Conservation (phyloP, 2,113 vertebrate species). For the Prinia subflava region DNA sequence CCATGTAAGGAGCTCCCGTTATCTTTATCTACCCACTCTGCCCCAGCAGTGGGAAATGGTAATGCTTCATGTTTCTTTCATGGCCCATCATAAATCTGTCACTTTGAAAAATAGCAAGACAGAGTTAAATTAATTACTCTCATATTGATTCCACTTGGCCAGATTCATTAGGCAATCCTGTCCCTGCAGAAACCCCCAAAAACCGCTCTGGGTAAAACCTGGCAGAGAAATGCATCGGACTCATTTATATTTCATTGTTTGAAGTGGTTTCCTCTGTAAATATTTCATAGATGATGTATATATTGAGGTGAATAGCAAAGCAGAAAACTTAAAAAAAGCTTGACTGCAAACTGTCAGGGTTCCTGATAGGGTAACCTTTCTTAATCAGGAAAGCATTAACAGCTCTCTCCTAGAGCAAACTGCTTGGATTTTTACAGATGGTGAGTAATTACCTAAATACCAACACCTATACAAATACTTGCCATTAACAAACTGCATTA, state of each 20-base stretch:
- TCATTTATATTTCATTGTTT: slow-evolving; percentile 53
- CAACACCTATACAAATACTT: background rate
- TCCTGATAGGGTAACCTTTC: background rate
- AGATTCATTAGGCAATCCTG: background rate
- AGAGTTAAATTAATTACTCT: slow-evolving; percentile 28
- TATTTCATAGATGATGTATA: slow-evolving; percentile 9
- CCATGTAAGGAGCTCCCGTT: background rate
- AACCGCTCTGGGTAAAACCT: background rate
- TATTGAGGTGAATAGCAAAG: background rate
- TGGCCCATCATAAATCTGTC: background rate
- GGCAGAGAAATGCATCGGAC: background rate
- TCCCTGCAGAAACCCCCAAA: background rate
- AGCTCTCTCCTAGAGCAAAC: background rate
- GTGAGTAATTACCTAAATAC: background rate
- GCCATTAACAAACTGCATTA: background rate
- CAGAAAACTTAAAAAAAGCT: background rate
- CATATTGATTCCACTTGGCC: background rate
- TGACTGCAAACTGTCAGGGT: background rate
- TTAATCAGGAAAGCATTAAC: background rate
- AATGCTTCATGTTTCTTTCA: slow-evolving; percentile 3
- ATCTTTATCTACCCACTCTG: background rate
- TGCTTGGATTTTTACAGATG: background rate
- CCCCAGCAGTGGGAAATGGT: background rate
- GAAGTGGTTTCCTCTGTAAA: slow-evolving; percentile 27
- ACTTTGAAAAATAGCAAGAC: slow-evolving; percentile 5